Evolutionary conservation across 2,888 invertebrate species (phyloP), one percentile per base, ranked within the genome.

Genomic region (Zygaena filipendulae): DNA sequence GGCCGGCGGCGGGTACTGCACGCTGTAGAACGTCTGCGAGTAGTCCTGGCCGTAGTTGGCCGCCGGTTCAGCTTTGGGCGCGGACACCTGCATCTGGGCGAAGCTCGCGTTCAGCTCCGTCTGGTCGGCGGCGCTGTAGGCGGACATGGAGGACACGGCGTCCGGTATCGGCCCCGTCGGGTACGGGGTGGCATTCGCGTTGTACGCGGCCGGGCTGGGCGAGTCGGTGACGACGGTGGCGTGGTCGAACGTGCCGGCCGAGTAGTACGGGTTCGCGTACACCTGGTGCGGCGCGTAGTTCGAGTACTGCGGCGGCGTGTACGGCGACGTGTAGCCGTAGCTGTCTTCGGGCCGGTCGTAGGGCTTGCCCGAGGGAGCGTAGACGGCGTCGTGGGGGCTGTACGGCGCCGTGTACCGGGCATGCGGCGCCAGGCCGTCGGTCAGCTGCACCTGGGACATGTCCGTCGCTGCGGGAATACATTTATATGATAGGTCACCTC

Each of bases 391-490:
- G 13, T 35, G 37, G 5, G 62, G 43, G 6, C 44, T 49, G 45
- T 70, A 71, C 2, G 57, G 48, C 1, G 47, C 35, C 2, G 39
- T 38, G 38, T 66, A 71, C 11, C 66, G 53, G 7, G 16, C 7
- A 16, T 16, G 16, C 5, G 16, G 56, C 57, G 44, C 70, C 71
- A 1, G 58, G 55, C 77, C 79, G 25, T 79, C 77, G 2, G 70
- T 64, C n/a, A 70, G 36, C 34, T 63, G 62, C 53, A 63, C 59
- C 49, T 64, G 63, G 11, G 54, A 42, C 21, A 59, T 27, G 27
- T 77, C 75, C 14, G 70, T 59, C 5, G 77, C 71, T 75, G 67
- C 7, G 66, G 68, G 38, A 51, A 50, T n/a, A 33, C 24, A 27
- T 25, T 14, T 21, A 21, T 7, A 23, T 22, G 27, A 23, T 16